Evolutionary conservation across 2,888 invertebrate genomes (phyloP).

Genomic region (Lacanobia oleracea): DNA sequence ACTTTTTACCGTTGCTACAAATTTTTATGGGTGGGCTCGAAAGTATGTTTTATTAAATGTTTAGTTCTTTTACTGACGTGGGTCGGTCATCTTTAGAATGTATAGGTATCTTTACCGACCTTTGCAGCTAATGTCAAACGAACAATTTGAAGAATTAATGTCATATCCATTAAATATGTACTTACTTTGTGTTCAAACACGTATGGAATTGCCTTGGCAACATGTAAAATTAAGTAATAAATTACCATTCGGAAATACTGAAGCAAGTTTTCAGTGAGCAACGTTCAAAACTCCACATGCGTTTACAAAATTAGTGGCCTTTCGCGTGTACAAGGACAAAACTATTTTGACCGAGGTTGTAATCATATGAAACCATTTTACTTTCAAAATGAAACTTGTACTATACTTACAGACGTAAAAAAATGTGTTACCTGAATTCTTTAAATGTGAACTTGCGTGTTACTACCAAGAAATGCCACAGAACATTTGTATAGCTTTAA

Average conservation of each 20-base stretch:
- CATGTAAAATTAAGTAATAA: slow-evolving; percentile 30
- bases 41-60: background rate
- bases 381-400: slow-evolving; percentile 43
- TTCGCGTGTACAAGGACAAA: slow-evolving; percentile 55
- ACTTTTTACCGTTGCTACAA: background rate
- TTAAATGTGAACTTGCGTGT: slow-evolving; percentile 30
- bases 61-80: background rate
- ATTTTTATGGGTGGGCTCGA: background rate
- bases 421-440: slow-evolving; percentile 31
- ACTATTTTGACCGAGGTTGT: slow-evolving; percentile 50
- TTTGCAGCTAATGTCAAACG: slow-evolving; percentile 32
- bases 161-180: slow-evolving; percentile 31
- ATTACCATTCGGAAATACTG: slow-evolving; percentile 35
- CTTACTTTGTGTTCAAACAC: slow-evolving; percentile 14
- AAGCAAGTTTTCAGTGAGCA: slow-evolving; percentile 24
- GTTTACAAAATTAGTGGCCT: slow-evolving; percentile 45
- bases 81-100: slow-evolving; percentile 26
- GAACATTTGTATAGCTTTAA: slow-evolving; percentile 20
- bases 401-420: slow-evolving; percentile 3
- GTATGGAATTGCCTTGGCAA: slow-evolving; percentile 30
- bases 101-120: slow-evolving; percentile 32
- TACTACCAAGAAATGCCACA: slow-evolving; percentile 3
- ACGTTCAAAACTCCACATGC: slow-evolving; percentile 18
- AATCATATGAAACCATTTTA: slow-evolving; percentile 35
- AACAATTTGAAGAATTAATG: slow-evolving; percentile 28